Evolutionary conservation across 2,797 vertebrate genomes (phyloP), one percentile per base, ranked within the genome.

Genomic region (Hypotaenidia philippensis): DNA sequence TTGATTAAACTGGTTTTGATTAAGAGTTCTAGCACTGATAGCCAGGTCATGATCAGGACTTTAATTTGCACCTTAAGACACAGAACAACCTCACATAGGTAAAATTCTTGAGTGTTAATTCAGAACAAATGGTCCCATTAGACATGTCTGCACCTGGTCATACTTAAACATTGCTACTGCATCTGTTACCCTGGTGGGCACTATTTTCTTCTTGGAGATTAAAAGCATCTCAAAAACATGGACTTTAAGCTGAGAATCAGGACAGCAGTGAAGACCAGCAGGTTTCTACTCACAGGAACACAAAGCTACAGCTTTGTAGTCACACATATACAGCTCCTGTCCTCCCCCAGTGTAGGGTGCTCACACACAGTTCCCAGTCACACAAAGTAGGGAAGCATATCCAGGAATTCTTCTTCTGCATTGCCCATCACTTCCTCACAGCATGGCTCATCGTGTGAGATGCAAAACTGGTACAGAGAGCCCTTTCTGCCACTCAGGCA

Each of bases 281-380:
- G 13, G 27, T 64, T 55, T 11, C 71, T 61, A 55, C 31, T 36
- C 18, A 13, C 25, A 64, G 29, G 31, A 40, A 53, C 17, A 55
- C 29, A 13, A n/a, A 83, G 65, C 47, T 72, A 49, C 47, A 60
- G 40, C 31, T 44, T 19, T 44, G 18, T 9, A 44, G 41, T 44
- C 41, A 44, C 41, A 44, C 18, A 9, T 44, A 19, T 44, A 60
- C 10, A 79, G 61, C 75, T 32, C 10, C 81, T n/a, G 41, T 25
- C 47, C 40, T 38, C 26, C 23, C 15, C 18, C 49, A 49, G 1
- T 2, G 1, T 21, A 29, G 5, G 2, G 4, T 41, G 34, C 11
- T 61, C 34, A 36, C 36, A 34, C 74, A 21, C 6, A 4, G 19
- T 20, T 63, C 49, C 47, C 41, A 36, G 11, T 23, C 44, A 38